Evolutionary conservation across 2,888 invertebrate species (phyloP).

Genomic region (Neoascia interrupta): DNA sequence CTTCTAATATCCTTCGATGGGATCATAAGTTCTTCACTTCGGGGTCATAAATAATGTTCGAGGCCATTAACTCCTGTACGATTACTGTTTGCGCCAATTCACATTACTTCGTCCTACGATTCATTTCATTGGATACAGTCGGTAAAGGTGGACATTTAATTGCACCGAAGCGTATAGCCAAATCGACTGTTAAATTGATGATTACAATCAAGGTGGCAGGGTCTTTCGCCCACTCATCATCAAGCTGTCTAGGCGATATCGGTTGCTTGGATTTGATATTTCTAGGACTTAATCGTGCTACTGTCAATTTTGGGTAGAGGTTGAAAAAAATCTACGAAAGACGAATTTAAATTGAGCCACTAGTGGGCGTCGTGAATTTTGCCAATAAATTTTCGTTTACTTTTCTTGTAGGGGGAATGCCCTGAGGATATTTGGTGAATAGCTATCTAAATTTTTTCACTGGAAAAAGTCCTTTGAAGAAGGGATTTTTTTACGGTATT

Average conservation of each 20-base stretch:
- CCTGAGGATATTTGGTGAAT: constrained; percentile 40
- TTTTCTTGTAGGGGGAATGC: constrained; percentile 5
- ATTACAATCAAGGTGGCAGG: not conserved
- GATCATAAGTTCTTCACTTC: constrained; percentile 35
- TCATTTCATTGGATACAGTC: not conserved
- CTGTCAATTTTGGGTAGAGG: constrained; percentile 30
- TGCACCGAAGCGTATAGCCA: constrained; percentile 28
- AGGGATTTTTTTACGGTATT: too few species aligned
- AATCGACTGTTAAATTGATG: constrained; percentile 44
- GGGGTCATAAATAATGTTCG: constrained; percentile 39
- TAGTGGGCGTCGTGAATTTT: constrained; percentile 11
- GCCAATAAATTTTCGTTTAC: constrained; percentile 27
- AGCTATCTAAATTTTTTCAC: constrained; percentile 3
- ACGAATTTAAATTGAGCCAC: constrained; percentile 8
- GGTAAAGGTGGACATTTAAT: constrained; percentile 28
- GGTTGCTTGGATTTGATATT: too few species aligned
- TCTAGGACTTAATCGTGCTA: constrained; percentile 36
- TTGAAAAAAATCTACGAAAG: constrained; percentile 5
- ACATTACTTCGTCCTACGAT: not conserved
- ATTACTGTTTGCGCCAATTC: constrained; percentile 6
- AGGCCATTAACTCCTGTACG: constrained; percentile 46
- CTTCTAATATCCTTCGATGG: not conserved
- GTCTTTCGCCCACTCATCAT: not conserved
- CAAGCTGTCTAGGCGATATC: not conserved
- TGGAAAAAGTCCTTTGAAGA: constrained; percentile 29